phyloP scores from a whole-genome alignment of 2,888 invertebrate genomes.

The Blastobasis lacticolella region DNA sequence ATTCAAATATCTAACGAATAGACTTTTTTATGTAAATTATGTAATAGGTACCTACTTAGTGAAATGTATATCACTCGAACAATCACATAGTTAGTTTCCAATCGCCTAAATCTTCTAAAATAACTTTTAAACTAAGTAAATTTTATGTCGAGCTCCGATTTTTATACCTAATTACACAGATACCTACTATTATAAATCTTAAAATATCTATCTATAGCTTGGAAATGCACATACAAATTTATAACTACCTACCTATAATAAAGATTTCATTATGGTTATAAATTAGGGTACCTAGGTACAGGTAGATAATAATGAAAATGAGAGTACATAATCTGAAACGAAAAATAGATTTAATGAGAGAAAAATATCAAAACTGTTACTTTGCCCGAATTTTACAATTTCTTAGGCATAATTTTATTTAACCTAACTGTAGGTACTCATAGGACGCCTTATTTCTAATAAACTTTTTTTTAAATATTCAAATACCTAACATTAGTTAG shows the following conservation, averaged over 20 bases:
- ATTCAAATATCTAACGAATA: too few relatives aligned
- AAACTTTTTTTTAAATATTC: too few relatives aligned
- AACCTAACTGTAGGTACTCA: too few relatives aligned
- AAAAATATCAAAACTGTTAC: too few relatives aligned
- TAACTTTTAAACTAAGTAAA: slow-evolving; percentile 8
- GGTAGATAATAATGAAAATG: too few relatives aligned
- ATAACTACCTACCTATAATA: slow-evolving; percentile 1
- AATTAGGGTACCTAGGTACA: too few relatives aligned
- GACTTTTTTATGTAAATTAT: slow-evolving; percentile 8
- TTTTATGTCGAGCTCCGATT: slow-evolving; percentile 1
- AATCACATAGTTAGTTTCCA: slow-evolving; percentile 25
- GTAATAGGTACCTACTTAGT: neutral
- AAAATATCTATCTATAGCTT: neutral
- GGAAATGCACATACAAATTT: neutral
- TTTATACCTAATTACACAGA: slow-evolving; percentile 2
- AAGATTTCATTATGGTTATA: neutral
- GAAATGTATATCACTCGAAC: slow-evolving; percentile 10
- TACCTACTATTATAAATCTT: neutral
- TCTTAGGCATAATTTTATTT: too few relatives aligned
- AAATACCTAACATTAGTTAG: too few relatives aligned
- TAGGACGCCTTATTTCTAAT: too few relatives aligned
- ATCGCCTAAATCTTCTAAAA: slow-evolving; percentile 21
- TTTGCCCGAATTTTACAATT: too few relatives aligned
- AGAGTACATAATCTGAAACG: too few relatives aligned
- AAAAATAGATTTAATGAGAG: too few relatives aligned